phyloP scores from a whole-genome alignment of 2,888 invertebrate species.

The Drosophila neutralis region DNA sequence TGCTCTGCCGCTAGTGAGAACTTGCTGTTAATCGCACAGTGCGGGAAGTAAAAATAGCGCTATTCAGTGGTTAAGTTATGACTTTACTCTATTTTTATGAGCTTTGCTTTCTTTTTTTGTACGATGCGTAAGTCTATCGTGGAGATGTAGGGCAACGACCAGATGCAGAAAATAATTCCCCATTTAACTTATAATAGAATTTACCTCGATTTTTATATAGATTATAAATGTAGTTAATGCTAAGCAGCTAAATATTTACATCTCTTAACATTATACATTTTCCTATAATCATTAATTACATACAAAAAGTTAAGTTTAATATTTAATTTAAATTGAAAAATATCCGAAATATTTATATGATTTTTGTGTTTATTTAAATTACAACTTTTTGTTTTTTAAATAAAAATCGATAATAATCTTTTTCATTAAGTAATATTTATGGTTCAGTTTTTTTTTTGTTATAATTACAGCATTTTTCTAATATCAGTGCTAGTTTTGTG shows the following conservation, averaged over 20 bases:
- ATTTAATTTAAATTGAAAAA: not conserved
- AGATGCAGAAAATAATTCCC: not conserved
- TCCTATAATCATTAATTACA: not conserved
- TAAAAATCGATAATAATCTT: not conserved
- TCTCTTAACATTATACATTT: not conserved
- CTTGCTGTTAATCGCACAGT: not conserved
- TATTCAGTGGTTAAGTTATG: not conserved
- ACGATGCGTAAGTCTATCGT: not conserved
- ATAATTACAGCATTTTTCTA: too few relatives aligned
- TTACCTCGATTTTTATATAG: not conserved
- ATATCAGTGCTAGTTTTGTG: not conserved
- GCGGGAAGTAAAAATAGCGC: not conserved
- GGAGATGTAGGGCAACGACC: not conserved
- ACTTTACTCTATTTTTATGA: not conserved
- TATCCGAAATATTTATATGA: not conserved
- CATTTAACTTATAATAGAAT: not conserved
- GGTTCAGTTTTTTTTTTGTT: not conserved
- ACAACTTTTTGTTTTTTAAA: not conserved
- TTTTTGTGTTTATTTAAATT: not conserved
- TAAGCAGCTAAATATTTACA: not conserved
- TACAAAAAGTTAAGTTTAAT: not conserved
- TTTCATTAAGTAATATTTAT: not conserved
- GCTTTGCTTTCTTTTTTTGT: not conserved
- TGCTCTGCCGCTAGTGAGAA: conserved; percentile 16
- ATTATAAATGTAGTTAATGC: not conserved